phyloP scores from a whole-genome alignment of 2,113 vertebrate species.

The Phalacrocorax carbo region DNA sequence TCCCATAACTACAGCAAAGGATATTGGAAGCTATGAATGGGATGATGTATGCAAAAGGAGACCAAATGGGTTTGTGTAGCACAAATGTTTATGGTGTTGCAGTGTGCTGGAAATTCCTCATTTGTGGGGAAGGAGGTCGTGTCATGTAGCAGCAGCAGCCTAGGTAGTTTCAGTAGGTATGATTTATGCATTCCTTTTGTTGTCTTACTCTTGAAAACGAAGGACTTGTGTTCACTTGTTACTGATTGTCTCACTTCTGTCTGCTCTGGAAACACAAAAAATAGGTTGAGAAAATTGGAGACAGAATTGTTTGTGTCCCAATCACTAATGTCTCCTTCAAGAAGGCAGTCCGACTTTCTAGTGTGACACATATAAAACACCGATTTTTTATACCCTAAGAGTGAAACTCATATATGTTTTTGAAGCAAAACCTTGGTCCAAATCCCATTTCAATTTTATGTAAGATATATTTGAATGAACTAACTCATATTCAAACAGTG shows the following conservation, averaged over 20 bases:
- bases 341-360: neutral
- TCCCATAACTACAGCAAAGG: neutral
- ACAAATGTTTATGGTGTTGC: neutral
- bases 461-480: neutral
- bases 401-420: neutral
- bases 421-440: neutral
- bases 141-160: neutral
- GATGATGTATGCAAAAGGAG: neutral
- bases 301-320: neutral
- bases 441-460: neutral
- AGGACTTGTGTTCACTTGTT: neutral
- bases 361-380: neutral
- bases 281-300: neutral
- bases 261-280: neutral
- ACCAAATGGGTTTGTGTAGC: neutral
- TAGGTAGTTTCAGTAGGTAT: neutral
- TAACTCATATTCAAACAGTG: neutral
- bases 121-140: neutral
- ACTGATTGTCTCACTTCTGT: neutral
- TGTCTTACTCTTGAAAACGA: neutral
- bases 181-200: neutral
- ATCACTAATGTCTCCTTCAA: neutral
- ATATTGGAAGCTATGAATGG: neutral
- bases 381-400: neutral
- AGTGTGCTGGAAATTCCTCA: neutral